These are phyloP conservation scores for Drosophila colorata DNA, from an alignment of 2,888 invertebrate genomes.

Conservation along the genomic window DNA sequence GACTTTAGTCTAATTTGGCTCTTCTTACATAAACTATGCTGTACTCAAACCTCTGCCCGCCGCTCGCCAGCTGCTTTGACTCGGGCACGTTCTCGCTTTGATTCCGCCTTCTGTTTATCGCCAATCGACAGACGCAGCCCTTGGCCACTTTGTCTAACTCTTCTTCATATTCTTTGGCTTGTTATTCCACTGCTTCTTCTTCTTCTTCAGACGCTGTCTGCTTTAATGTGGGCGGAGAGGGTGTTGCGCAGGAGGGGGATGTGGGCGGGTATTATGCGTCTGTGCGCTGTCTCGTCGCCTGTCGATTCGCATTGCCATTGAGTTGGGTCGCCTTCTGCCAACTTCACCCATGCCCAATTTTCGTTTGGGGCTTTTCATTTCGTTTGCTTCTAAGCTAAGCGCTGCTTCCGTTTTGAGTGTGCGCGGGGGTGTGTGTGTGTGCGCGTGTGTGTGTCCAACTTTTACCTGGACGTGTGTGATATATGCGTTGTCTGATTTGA, in stretches of 20 bases:
- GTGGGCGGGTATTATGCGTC: conserved; percentile 39
- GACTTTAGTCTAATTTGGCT: conserved; percentile 41
- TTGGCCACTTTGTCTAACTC: conserved; percentile 35
- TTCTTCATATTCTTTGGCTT: conserved; percentile 16
- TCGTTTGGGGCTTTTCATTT: conserved; percentile 64
- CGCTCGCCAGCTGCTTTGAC: conserved; percentile 1
- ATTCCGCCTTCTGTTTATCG: conserved; percentile 29
- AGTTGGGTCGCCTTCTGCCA: conserved; percentile 54
- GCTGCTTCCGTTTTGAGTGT: conserved; percentile 46
- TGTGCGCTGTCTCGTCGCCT: conserved; percentile 72
- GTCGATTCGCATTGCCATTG: conserved; percentile 65
- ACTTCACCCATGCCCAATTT: conserved; percentile 44
- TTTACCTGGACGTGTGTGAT: conserved; percentile 60
- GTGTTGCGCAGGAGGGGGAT: too few species aligned
- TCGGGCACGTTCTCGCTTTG: conserved; percentile 25
- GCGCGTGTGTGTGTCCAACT: conserved; percentile 25
- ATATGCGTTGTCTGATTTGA: conserved; percentile 61
- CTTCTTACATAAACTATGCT: conserved; percentile 66
- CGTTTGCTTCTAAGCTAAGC: conserved; percentile 45
- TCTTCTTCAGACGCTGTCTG: conserved; percentile 18
- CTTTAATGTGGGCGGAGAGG: neutral
- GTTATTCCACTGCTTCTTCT: conserved; percentile 4
- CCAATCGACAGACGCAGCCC: conserved; percentile 54
- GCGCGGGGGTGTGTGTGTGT: conserved; percentile 2
- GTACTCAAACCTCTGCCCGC: neutral